phyloP scores from a whole-genome alignment of 2,888 invertebrate genomes.

The Nomada ruficornis region DNA sequence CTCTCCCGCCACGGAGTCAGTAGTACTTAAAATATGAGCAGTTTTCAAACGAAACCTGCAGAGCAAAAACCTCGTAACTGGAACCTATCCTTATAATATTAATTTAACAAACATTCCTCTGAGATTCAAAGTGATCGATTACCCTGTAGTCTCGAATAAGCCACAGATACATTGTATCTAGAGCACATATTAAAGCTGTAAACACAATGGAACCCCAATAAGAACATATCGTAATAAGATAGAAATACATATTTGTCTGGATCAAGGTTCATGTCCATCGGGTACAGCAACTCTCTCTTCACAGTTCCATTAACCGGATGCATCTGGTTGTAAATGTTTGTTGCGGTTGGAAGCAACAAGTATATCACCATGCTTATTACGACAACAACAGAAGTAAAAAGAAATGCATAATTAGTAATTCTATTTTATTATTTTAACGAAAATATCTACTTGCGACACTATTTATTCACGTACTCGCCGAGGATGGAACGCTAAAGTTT shows the following conservation, averaged over 20 bases:
- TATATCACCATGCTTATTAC: not conserved
- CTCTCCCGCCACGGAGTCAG: too few relatives aligned
- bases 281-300: not conserved
- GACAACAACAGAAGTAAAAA: not conserved
- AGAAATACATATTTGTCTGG: not conserved
- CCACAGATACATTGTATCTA: constrained; percentile 19
- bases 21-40: not conserved
- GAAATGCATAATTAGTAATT: not conserved
- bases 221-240: not conserved
- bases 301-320: not conserved
- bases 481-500: not conserved
- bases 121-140: not conserved
- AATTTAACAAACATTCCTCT: too few relatives aligned
- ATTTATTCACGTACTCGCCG: not conserved
- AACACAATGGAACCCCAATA: not conserved
- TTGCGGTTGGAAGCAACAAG: not conserved
- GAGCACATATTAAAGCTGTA: not conserved
- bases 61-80: too few relatives aligned
- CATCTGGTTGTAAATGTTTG: not conserved
- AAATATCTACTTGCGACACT: not conserved
- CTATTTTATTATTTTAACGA: not conserved
- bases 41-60: constrained; percentile 4
- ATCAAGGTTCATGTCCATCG: not conserved
- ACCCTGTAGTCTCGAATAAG: constrained; percentile 6
- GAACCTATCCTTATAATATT: too few relatives aligned